These are phyloP conservation scores for Heliconius erato DNA, from an alignment of 2,888 invertebrate species.

Conservation along the genomic window DNA sequence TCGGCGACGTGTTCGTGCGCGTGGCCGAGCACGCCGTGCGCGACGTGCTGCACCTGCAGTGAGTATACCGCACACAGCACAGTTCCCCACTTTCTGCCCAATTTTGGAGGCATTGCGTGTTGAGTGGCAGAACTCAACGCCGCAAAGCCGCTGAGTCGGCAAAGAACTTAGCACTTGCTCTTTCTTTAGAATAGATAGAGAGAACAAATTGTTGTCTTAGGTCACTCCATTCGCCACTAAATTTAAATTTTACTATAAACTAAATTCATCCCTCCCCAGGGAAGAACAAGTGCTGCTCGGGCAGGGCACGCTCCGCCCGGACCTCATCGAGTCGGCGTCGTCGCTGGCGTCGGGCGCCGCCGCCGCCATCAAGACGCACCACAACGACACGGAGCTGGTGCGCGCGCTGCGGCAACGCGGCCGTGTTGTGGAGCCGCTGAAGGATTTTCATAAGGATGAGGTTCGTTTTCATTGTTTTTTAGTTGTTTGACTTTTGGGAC, in stretches of 20 bases:
- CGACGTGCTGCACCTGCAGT: conserved; percentile 89
- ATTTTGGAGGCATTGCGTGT: too few relatives aligned
- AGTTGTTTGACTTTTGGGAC: too few relatives aligned
- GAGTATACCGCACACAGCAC: conserved; percentile 47
- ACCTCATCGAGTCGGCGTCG: conserved; percentile 99
- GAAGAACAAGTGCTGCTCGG: conserved; percentile 97
- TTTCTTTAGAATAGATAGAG: too few relatives aligned
- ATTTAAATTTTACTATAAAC: too few relatives aligned
- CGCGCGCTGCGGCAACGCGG: conserved; percentile 90
- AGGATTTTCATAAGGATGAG: conserved; percentile 99
- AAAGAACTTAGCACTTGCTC: too few relatives aligned
- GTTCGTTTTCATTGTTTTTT: conserved; percentile 71
- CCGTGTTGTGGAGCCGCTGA: conserved; percentile 98
- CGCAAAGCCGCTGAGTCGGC: too few relatives aligned
- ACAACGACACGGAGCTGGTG: conserved; percentile 99
- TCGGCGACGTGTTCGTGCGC: conserved; percentile 99
- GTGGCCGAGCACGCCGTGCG: conserved; percentile 95
- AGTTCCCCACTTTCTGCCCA: too few relatives aligned
- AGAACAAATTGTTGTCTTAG: too few relatives aligned
- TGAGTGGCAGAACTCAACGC: too few relatives aligned
- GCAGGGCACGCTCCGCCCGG: conserved; percentile 98
- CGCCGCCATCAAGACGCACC: conserved; percentile 99
- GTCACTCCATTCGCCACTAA: too few relatives aligned
- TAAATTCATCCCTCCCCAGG: conserved; percentile 64
- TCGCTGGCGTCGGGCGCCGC: conserved; percentile 94